Percentiles rank a stretch among this genome's conserved stretches.
Conservation (phyloP, 1,140 invertebrate species). For the Bombus fervidus region DNA sequence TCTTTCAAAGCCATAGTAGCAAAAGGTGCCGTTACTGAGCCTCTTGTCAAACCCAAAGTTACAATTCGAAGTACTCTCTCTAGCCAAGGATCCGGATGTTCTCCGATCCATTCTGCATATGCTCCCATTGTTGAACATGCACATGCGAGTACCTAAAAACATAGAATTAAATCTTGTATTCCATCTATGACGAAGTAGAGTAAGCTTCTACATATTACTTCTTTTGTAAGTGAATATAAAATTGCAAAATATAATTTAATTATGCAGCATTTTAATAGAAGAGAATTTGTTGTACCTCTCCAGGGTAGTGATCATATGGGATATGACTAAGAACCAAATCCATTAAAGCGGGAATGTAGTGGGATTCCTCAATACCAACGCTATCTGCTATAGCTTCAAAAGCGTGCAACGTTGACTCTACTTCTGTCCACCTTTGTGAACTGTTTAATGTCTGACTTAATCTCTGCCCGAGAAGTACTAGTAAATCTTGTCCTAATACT, state of each 20-base stretch:
- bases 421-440: conserved; percentile 84
- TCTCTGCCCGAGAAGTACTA: conserved; percentile 85
- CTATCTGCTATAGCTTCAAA: conserved; percentile 91
- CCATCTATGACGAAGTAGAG: neutral
- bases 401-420: conserved; percentile 92
- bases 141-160: conserved; percentile 71
- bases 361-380: conserved; percentile 85
- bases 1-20: conserved; percentile 95
- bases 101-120: conserved; percentile 92
- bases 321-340: conserved; percentile 86
- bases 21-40: conserved; percentile 86
- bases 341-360: conserved; percentile 87
- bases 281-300: conserved; percentile 66
- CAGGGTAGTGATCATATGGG: conserved; percentile 84
- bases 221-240: conserved; percentile 5
- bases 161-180: neutral
- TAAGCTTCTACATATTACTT: neutral
- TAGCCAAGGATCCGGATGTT: conserved; percentile 87
- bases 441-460: conserved; percentile 75
- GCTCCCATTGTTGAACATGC: conserved; percentile 84
- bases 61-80: conserved; percentile 87
- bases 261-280: conserved; percentile 28
- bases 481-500: conserved; percentile 87
- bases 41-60: conserved; percentile 86
- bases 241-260: conserved; percentile 14